phyloP scores from a whole-genome alignment of 37 sponge, comb jelly and placozoan species.

The Hexactinellida sp. region DNA sequence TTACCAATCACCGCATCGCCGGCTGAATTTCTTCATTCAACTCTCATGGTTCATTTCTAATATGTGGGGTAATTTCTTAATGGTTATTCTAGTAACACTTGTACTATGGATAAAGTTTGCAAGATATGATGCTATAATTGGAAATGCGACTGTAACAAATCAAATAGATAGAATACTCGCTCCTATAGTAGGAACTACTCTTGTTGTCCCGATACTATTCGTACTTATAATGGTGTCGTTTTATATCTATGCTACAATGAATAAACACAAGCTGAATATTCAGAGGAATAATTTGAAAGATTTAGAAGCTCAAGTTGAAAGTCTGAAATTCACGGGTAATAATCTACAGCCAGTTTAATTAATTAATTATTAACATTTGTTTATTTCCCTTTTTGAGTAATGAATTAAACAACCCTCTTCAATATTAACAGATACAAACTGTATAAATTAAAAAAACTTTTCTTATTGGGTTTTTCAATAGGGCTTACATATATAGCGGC shows the following conservation, averaged over 20 bases:
- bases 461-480: too few relatives aligned
- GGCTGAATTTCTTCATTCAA: background rate
- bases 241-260: slow-evolving; percentile 4
- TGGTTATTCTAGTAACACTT: background rate
- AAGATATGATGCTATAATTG: background rate
- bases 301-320: background rate
- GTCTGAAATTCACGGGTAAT: background rate
- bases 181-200: background rate
- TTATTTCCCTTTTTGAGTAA: too few relatives aligned
- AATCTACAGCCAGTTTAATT: background rate
- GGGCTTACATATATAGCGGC: too few relatives aligned
- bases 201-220: background rate
- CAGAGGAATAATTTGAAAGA: background rate
- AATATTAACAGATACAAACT: too few relatives aligned
- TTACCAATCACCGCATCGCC: background rate
- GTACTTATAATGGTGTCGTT: background rate
- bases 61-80: background rate
- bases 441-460: too few relatives aligned
- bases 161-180: background rate
- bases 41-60: slow-evolving; percentile 3
- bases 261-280: background rate
- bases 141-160: background rate
- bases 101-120: background rate
- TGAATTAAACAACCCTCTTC: too few relatives aligned
- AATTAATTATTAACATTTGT: too few relatives aligned